Conservation (phyloP, 2,797 vertebrate genomes). For the Hapalemur alaotrensis region DNA sequence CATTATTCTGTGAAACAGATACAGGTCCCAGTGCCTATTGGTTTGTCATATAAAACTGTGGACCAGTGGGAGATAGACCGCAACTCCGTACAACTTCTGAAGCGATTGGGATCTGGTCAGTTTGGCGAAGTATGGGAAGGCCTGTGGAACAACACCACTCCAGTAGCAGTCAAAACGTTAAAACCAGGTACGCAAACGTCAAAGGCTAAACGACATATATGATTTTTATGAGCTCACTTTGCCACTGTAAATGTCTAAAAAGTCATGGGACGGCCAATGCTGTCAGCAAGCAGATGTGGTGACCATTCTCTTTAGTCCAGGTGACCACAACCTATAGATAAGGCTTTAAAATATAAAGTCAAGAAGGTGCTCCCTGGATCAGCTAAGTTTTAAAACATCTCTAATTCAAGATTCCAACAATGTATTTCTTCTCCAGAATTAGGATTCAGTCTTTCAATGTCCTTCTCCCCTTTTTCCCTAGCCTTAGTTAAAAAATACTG, state of each 20-base stretch:
- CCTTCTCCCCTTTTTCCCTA: background rate
- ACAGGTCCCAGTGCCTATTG: constrained; percentile 83
- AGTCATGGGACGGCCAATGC: background rate
- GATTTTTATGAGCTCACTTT: background rate
- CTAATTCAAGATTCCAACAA: background rate
- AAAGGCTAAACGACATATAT: background rate
- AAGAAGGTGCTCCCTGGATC: background rate
- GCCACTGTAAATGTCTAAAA: background rate
- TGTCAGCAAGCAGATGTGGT: background rate
- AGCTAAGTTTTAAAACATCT: background rate
- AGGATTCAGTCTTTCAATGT: background rate
- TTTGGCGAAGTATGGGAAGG: constrained; percentile 97
- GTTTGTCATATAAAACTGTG: constrained; percentile 94
- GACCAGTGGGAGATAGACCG: constrained; percentile 97
- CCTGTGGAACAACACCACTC: constrained; percentile 93
- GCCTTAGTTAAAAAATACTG: background rate
- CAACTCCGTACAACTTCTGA: constrained; percentile 88
- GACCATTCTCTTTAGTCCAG: background rate
- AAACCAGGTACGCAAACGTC: constrained; percentile 89
- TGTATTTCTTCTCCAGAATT: background rate
- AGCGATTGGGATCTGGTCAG: constrained; percentile 93
- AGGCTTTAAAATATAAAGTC: background rate
- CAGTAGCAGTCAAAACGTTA: constrained; percentile 95
- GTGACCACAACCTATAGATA: background rate
- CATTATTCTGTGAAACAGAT: constrained; percentile 75